Evolutionary conservation across 2,797 vertebrate genomes (phyloP).

Genomic region (Benthosema pterotum): DNA sequence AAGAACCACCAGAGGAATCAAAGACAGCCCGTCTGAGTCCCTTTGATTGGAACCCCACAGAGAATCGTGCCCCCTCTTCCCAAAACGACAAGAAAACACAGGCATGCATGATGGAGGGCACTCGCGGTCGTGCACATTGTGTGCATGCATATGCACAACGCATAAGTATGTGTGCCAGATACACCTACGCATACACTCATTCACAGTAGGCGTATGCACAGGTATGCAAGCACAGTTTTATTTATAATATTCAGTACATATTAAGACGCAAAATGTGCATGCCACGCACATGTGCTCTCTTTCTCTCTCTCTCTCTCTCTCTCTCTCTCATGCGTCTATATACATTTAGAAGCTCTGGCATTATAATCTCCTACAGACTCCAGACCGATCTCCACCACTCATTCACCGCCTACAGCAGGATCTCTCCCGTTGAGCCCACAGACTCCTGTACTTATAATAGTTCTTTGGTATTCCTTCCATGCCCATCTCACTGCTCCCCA

Average conservation of each 20-base stretch:
- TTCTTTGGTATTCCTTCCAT: constrained; percentile 15
- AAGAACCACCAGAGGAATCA: constrained; percentile 33
- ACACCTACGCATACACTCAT: not conserved
- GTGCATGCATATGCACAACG: not conserved
- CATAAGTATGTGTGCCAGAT: constrained; percentile 4
- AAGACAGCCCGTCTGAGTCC: constrained; percentile 41
- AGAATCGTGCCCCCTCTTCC: constrained; percentile 27
- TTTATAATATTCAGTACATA: no score
- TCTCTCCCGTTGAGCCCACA: not conserved
- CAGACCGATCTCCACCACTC: not conserved
- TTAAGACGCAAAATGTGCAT: not conserved
- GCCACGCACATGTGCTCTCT: not conserved
- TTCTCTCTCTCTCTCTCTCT: no score
- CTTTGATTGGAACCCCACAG: constrained; percentile 37
- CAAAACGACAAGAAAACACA: constrained; percentile 31
- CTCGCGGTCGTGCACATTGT: constrained; percentile 3
- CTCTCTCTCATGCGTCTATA: no score
- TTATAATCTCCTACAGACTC: not conserved
- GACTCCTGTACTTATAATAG: not conserved
- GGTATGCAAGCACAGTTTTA: no score
- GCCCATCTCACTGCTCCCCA: constrained; percentile 21
- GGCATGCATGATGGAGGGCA: constrained; percentile 7
- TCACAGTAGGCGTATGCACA: not conserved
- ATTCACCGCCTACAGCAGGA: constrained; percentile 3
- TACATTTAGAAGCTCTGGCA: not conserved